Evolutionary conservation across 2,113 vertebrate species (phyloP).

Genomic region (Clarias gariepinus): DNA sequence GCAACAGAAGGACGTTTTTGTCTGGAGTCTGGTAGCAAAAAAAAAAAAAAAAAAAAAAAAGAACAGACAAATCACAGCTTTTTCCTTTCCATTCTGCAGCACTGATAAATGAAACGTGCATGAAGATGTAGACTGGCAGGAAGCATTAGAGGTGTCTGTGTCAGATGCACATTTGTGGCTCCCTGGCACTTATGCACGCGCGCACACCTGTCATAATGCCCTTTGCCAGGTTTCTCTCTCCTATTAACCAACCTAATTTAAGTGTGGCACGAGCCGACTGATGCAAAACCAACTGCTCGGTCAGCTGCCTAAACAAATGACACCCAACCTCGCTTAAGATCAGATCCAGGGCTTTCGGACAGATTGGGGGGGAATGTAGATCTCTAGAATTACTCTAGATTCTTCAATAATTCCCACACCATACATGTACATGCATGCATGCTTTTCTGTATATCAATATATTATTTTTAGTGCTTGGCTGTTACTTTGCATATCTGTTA

Average conservation of each 20-base stretch:
- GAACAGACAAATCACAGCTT: no score
- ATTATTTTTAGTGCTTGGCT: not conserved
- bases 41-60: no score
- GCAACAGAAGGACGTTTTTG: not conserved
- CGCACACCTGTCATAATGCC: conserved; percentile 12
- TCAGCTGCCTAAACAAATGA: not conserved
- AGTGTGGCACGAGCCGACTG: not conserved
- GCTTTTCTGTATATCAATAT: no score
- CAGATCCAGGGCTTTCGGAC: not conserved
- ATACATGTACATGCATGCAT: no score
- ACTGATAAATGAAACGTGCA: not conserved
- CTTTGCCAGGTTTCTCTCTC: not conserved
- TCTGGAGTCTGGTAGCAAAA: not conserved
- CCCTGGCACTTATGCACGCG: not conserved
- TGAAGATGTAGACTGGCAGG: not conserved
- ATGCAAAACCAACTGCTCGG: conserved; percentile 28
- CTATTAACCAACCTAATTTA: conserved; percentile 3
- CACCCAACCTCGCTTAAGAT: not conserved
- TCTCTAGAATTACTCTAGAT: no score
- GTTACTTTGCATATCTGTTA: not conserved
- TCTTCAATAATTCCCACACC: no score
- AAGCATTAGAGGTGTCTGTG: conserved; percentile 1
- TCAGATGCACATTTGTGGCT: not conserved
- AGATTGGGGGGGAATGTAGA: no score
- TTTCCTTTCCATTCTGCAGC: not conserved